Evolutionary conservation across 2,797 vertebrate genomes (phyloP).

Genomic region (Nyctalus aviator): DNA sequence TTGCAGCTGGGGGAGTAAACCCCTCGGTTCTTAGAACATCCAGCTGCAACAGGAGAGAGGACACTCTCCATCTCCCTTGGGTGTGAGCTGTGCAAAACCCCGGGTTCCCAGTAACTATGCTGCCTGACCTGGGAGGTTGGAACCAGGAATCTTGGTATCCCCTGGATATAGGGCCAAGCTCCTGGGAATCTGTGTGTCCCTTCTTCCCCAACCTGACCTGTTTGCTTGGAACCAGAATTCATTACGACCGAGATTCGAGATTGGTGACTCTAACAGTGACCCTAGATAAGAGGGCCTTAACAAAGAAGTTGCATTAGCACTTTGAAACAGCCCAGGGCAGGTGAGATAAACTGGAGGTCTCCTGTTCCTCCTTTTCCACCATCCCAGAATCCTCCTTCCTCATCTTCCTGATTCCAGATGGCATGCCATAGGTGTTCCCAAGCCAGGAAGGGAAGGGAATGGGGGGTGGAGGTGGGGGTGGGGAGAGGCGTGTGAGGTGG

Average conservation of each 20-base stretch:
- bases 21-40: neutral
- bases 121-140: neutral
- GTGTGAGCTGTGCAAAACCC: neutral
- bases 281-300: neutral
- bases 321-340: neutral
- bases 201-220: no score
- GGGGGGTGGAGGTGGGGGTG: rapidly evolving
- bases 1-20: neutral
- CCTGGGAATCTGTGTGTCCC: neutral
- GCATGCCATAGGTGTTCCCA: neutral
- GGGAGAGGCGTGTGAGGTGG: no score
- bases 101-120: neutral
- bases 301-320: neutral
- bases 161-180: neutral
- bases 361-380: neutral
- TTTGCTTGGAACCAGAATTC: neutral
- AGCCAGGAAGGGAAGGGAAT: neutral
- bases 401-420: neutral
- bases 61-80: neutral
- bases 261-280: neutral
- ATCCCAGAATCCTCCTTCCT: neutral
- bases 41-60: neutral
- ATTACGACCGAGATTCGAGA: neutral
- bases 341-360: neutral
- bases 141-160: neutral